phyloP scores from a whole-genome alignment of 1,140 invertebrate species.

The Hylyphantes graminicola region DNA sequence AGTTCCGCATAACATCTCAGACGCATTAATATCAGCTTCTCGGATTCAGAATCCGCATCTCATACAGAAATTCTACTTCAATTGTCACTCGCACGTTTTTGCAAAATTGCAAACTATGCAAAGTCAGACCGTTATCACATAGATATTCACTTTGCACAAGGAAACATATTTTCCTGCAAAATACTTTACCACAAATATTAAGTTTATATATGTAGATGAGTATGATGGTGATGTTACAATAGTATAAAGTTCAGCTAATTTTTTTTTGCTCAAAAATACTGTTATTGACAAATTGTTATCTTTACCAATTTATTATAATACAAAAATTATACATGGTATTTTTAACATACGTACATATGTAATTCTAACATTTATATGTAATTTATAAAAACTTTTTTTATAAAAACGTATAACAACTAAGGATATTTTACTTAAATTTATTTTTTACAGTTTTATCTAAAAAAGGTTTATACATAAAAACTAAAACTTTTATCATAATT shows the following conservation, averaged over 20 bases:
- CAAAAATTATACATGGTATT: too few species aligned
- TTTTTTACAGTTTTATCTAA: too few species aligned
- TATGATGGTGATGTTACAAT: not conserved
- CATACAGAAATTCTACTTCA: too few species aligned
- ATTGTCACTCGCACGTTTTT: too few species aligned
- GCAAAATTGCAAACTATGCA: not conserved
- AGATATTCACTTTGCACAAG: constrained; percentile 22
- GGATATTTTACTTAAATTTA: too few species aligned
- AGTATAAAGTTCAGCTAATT: not conserved
- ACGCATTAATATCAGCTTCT: not conserved
- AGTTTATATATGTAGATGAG: not conserved
- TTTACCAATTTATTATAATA: too few species aligned
- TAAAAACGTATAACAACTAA: too few species aligned
- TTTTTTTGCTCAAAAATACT: not conserved
- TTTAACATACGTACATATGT: too few species aligned
- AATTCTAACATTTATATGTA: too few species aligned
- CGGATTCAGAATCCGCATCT: not conserved
- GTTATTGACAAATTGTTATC: not conserved
- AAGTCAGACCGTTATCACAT: not conserved
- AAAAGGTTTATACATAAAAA: too few species aligned
- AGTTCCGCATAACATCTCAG: not conserved
- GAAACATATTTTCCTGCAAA: not conserved
- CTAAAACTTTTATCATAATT: too few species aligned
- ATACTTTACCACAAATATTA: constrained; percentile 20
- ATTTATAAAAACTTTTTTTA: too few species aligned